Evolutionary conservation across 1,140 invertebrate species (phyloP), one percentile per base, ranked within the genome.

Genomic region (Ctenoplectra terminalis): DNA sequence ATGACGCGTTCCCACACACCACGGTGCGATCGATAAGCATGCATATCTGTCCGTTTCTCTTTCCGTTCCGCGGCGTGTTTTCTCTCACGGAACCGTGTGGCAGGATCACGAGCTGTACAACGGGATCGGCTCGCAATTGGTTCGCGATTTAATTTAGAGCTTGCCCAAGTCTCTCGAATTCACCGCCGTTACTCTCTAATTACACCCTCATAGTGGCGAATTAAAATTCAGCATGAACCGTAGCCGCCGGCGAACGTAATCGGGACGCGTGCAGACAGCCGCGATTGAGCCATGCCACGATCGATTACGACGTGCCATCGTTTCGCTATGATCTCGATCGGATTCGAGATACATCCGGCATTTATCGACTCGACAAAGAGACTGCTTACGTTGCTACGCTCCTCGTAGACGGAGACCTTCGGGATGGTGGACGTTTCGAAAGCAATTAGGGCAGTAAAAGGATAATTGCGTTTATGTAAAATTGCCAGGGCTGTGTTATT

Each of bases 71-170:
- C 34, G 34, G 20, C 46, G 29, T 26, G n/a, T 71, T 79, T 73
- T 75, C 71, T 66, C 70, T 63, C 56, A 50, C 77, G 54, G 67
- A 43, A 26, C 43, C 64, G n/a, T 15, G 52, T 23, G 40, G 23
- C 48, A 26, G 7, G 70, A 46, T 81, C 78, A 64, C 40, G 60
- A 52, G 79, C 23, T 37, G 60, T 52, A 37, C 31, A 17, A 52
- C 31, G 72, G 40, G 52, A 82, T 77, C 67, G 67, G 17, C 37
- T 56, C 17, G 78, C 69, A 50, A 70, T 82, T 80, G 56, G 77
- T 0, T 46, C 80, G 88, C 88, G 82, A 89, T 91, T 91, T 89
- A 90, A 91, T 92, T 91, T 82, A 83, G 83, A 89, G 79, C 84
- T 84, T 84, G 84, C 80, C 81, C 58, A 85, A 79, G 66, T 70